phyloP scores from a whole-genome alignment of 2,797 vertebrate species.

The Semaprochilodus insignis region DNA sequence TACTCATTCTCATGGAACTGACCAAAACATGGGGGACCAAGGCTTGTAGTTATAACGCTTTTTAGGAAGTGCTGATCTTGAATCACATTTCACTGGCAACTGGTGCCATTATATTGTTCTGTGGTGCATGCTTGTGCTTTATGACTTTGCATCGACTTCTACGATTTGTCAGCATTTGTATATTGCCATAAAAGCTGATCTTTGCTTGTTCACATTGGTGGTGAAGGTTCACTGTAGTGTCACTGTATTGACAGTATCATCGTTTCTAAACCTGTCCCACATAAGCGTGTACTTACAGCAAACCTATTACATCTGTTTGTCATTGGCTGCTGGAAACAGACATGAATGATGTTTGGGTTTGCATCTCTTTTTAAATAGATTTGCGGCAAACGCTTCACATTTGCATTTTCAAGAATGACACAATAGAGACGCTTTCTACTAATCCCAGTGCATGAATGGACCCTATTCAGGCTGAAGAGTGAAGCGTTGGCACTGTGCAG shows the following conservation, averaged over 20 bases:
- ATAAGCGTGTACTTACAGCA: neutral
- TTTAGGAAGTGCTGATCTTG: neutral
- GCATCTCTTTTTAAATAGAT: constrained; percentile 65
- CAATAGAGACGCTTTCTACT: constrained; percentile 43
- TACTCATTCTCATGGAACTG: neutral
- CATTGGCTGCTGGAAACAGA: constrained; percentile 38
- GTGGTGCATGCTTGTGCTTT: neutral
- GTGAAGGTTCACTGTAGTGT: neutral
- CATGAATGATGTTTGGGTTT: constrained; percentile 37
- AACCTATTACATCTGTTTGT: neutral
- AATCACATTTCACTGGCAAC: neutral
- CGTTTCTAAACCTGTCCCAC: neutral
- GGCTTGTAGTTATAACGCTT: neutral
- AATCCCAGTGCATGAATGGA: constrained; percentile 46
- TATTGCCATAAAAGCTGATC: neutral
- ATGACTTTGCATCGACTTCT: neutral
- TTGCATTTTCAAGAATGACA: constrained; percentile 66
- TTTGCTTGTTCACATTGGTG: neutral
- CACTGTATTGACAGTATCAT: too few species aligned
- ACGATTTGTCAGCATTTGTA: neutral
- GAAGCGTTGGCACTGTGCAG: neutral
- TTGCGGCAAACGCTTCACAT: constrained; percentile 59
- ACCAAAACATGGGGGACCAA: neutral
- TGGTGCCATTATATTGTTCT: neutral
- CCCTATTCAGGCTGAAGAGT: constrained; percentile 42